phyloP scores from a whole-genome alignment of 1,140 invertebrate species.

The Dendroctonus ponderosae region DNA sequence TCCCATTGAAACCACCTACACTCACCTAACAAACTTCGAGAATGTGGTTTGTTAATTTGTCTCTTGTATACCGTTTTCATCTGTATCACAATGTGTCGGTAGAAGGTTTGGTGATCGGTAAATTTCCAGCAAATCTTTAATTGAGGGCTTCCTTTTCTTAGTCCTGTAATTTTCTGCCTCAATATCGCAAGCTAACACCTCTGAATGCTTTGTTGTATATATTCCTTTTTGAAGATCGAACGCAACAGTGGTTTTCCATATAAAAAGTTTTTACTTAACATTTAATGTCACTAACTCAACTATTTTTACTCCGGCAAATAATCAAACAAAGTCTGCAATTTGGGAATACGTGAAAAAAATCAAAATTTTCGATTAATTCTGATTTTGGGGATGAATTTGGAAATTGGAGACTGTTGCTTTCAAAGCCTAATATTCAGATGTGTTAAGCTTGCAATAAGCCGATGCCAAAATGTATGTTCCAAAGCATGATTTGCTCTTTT shows the following conservation, averaged over 20 bases:
- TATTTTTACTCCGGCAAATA: too few relatives aligned
- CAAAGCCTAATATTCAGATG: constrained; percentile 25
- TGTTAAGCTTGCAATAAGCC: constrained; percentile 38
- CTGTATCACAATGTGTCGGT: constrained; percentile 1
- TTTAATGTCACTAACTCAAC: too few relatives aligned
- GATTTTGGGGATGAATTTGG: too few relatives aligned
- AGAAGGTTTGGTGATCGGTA: constrained; percentile 34
- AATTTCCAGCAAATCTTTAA: constrained; percentile 30
- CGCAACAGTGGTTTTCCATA: too few relatives aligned
- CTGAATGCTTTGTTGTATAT: constrained; percentile 35
- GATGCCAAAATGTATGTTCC: constrained; percentile 41
- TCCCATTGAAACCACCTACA: not conserved
- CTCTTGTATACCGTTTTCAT: not conserved
- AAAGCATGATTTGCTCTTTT: constrained; percentile 46
- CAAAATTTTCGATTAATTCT: too few relatives aligned
- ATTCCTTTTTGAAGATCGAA: too few relatives aligned
- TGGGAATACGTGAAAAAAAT: too few relatives aligned
- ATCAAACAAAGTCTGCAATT: too few relatives aligned
- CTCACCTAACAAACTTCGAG: not conserved
- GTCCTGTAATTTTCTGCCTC: constrained; percentile 34
- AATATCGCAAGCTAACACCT: constrained; percentile 45
- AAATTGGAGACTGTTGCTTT: not conserved
- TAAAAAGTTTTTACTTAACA: too few relatives aligned
- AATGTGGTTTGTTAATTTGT: not conserved
- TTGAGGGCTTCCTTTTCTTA: constrained; percentile 62